phyloP scores from a whole-genome alignment of 2,888 invertebrate species.

The Diarsia rubi region DNA sequence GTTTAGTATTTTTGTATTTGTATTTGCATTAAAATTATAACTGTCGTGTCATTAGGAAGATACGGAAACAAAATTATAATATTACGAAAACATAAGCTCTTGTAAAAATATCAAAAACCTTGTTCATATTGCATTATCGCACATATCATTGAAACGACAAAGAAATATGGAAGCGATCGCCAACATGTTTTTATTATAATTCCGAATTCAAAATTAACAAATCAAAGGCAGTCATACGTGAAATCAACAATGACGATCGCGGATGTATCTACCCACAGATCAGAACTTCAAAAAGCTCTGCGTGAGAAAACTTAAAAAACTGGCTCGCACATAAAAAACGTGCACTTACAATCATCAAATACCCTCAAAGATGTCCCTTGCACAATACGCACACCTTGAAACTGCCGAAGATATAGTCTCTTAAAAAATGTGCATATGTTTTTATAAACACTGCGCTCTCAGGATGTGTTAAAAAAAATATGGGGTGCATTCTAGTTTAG shows the following conservation, averaged over 20 bases:
- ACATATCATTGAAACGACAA: not conserved
- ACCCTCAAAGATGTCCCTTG: conserved; percentile 86
- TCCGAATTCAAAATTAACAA: conserved; percentile 67
- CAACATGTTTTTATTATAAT: conserved; percentile 50
- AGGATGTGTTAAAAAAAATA: conserved; percentile 78
- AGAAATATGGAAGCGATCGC: conserved; percentile 46
- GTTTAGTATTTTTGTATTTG: not conserved
- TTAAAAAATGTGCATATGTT: conserved; percentile 91
- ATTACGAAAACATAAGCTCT: not conserved
- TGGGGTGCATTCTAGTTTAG: conserved; percentile 75
- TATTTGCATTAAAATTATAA: not conserved
- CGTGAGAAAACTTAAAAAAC: conserved; percentile 90
- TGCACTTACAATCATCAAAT: conserved; percentile 87
- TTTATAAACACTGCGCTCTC: conserved; percentile 85
- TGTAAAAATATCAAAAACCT: not conserved
- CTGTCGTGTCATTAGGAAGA: not conserved
- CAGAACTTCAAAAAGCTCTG: conserved; percentile 83
- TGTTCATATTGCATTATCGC: not conserved
- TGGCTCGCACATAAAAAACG: conserved; percentile 87
- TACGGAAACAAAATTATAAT: not conserved
- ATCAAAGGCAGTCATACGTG: conserved; percentile 82
- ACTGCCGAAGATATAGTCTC: conserved; percentile 81
- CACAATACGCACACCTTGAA: conserved; percentile 87
- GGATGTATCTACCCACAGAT: conserved; percentile 91
- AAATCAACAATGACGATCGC: conserved; percentile 74